phyloP scores from a whole-genome alignment of 2,888 invertebrate species.

The Dynastes grantii region DNA sequence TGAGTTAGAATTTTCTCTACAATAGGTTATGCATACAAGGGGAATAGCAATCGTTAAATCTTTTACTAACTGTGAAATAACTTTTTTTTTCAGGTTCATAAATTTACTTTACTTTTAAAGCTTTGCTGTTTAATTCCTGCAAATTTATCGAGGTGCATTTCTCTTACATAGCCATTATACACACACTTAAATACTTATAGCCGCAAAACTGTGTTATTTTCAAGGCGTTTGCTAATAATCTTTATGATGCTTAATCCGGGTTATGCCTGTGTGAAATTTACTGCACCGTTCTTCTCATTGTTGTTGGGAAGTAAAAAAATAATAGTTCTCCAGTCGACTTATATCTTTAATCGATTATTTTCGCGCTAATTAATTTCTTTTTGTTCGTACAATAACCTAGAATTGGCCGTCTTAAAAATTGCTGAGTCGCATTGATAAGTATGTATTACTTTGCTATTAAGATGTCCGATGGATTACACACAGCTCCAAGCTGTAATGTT shows the following conservation, averaged over 20 bases:
- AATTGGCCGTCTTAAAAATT: not conserved
- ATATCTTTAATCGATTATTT: constrained; percentile 25
- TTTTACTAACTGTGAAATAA: too few relatives aligned
- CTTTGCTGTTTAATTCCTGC: too few relatives aligned
- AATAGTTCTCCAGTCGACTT: constrained; percentile 10
- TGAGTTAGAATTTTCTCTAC: too few relatives aligned
- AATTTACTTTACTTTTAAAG: too few relatives aligned
- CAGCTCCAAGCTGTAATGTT: not conserved
- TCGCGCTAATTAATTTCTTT: constrained; percentile 22
- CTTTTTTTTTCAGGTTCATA: too few relatives aligned
- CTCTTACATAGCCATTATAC: too few relatives aligned
- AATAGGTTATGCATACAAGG: too few relatives aligned
- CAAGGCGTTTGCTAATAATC: not conserved
- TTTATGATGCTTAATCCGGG: constrained; percentile 7
- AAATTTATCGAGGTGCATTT: too few relatives aligned
- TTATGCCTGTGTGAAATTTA: constrained; percentile 27
- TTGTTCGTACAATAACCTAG: not conserved
- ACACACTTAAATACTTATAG: too few relatives aligned
- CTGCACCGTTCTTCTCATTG: constrained; percentile 5
- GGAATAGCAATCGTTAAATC: too few relatives aligned
- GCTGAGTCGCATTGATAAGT: not conserved
- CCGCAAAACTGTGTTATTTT: constrained; percentile 13
- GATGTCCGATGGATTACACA: constrained; percentile 2
- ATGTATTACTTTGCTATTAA: not conserved
- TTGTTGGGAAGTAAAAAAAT: constrained; percentile 21